Evolutionary conservation across 2,113 vertebrate genomes (phyloP).

Genomic region (Acanthochromis polyacanthus): DNA sequence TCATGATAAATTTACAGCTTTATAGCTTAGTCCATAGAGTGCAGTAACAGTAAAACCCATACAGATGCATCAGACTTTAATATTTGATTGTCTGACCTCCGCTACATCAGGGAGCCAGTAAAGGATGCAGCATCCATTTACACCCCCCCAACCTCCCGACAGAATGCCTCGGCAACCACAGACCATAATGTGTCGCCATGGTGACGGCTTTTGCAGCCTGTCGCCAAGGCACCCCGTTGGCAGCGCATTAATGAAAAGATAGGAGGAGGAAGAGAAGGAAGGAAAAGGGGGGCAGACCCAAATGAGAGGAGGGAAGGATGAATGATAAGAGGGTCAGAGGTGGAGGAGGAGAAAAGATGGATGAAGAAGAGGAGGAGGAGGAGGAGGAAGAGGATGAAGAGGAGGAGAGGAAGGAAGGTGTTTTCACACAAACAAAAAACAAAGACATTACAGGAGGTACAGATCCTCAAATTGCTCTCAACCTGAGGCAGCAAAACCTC

Average conservation of each 20-base stretch:
- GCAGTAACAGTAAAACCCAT: not conserved
- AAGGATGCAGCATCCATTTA: conserved; percentile 46
- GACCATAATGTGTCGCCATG: conserved; percentile 78
- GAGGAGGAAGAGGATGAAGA: not conserved
- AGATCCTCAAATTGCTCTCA: conserved; percentile 40
- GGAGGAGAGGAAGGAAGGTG: conserved; percentile 2
- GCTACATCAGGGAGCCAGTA: not conserved
- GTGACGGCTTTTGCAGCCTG: conserved; percentile 71
- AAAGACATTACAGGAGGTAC: conserved; percentile 13
- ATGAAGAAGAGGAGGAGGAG: not conserved
- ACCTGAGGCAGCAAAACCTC: conserved; percentile 24
- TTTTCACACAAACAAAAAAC: conserved; percentile 15
- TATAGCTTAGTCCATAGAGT: not conserved
- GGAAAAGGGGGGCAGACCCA: conserved; percentile 19
- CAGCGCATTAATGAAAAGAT: conserved; percentile 61
- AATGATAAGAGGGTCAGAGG: conserved; percentile 22
- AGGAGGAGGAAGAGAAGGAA: conserved; percentile 44
- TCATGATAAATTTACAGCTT: too few species aligned
- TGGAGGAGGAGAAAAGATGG: not conserved
- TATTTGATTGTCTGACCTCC: conserved; percentile 54
- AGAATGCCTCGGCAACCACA: conserved; percentile 43
- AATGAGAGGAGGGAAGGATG: conserved; percentile 1
- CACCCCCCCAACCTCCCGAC: conserved; percentile 7
- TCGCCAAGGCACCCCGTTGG: conserved; percentile 58
- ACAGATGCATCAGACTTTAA: conserved; percentile 17